Conservation (phyloP, 2,888 invertebrate genomes). For the Nesidiocoris tenuis region DNA sequence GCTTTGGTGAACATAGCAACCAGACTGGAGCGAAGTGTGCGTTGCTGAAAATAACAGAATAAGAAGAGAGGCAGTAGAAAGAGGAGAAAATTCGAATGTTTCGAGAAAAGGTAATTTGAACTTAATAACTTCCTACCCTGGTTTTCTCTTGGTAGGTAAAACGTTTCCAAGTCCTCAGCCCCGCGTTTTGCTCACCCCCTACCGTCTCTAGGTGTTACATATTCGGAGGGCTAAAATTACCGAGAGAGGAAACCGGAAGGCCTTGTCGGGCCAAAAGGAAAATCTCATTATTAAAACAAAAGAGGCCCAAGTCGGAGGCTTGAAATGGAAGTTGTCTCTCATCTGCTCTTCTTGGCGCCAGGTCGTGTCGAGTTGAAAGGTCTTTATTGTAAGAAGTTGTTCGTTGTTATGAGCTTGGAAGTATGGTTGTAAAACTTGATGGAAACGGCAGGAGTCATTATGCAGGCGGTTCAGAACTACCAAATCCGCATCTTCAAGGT, state of each 20-base stretch:
- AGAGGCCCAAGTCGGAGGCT: conserved; percentile 12
- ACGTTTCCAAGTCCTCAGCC: conserved; percentile 11
- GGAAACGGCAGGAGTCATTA: neutral
- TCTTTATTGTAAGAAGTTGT: conserved; percentile 35
- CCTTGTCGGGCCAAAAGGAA: conserved; percentile 13
- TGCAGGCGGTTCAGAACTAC: neutral
- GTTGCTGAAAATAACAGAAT: neutral
- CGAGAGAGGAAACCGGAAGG: neutral
- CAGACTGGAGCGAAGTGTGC: neutral
- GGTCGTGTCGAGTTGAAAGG: conserved; percentile 3
- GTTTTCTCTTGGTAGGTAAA: conserved; percentile 28
- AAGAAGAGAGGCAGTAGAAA: neutral
- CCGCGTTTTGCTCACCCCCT: neutral
- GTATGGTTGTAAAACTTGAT: conserved; percentile 2
- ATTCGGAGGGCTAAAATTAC: conserved; percentile 6
- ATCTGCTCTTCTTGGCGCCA: conserved; percentile 16
- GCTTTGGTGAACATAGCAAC: neutral
- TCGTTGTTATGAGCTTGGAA: conserved; percentile 12
- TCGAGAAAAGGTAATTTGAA: conserved; percentile 36
- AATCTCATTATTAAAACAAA: conserved; percentile 41
- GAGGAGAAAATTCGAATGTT: conserved; percentile 26
- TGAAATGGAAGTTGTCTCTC: conserved; percentile 5
- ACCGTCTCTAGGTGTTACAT: conserved; percentile 21
- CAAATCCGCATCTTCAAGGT: too few species aligned
- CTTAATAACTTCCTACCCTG: conserved; percentile 35